Evolutionary conservation across 2,113 vertebrate species (phyloP).

Genomic region (Galeopterus variegatus): DNA sequence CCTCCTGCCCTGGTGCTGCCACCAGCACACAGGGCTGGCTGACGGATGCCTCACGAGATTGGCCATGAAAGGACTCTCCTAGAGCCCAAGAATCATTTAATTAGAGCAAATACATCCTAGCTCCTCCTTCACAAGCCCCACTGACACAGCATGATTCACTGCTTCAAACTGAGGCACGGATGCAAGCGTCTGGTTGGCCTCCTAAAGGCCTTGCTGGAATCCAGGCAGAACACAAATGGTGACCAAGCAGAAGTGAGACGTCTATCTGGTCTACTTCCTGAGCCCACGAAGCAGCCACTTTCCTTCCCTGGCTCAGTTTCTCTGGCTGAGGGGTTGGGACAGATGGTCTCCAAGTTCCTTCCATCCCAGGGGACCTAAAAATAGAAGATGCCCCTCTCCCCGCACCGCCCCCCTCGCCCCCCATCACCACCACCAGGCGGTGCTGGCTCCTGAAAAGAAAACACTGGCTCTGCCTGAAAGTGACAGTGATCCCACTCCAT

Average conservation of each 20-base stretch:
- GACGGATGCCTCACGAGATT: neutral
- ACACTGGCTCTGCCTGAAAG: neutral
- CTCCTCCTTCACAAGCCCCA: neutral
- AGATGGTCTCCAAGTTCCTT: conserved; percentile 42
- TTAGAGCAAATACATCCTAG: neutral
- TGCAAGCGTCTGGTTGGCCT: neutral
- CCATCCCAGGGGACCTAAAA: conserved; percentile 37
- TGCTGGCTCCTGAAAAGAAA: neutral
- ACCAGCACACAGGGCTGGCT: neutral
- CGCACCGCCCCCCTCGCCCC: neutral
- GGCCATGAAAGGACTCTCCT: neutral
- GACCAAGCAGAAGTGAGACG: neutral
- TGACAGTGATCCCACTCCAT: neutral
- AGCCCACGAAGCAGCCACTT: neutral
- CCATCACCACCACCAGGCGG: neutral
- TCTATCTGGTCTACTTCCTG: neutral
- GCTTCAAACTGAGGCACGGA: conserved; percentile 4
- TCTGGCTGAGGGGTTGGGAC: neutral
- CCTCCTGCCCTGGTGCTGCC: neutral
- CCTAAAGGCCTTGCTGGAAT: conserved; percentile 14
- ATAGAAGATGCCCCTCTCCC: neutral
- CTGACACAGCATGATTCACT: neutral
- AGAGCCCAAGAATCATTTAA: neutral
- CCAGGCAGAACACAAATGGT: neutral
- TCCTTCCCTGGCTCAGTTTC: neutral